Percentiles rank a stretch among this genome's conserved stretches.
Conservation (phyloP, 2,888 invertebrate species). For the Epirrhoe tristata region DNA sequence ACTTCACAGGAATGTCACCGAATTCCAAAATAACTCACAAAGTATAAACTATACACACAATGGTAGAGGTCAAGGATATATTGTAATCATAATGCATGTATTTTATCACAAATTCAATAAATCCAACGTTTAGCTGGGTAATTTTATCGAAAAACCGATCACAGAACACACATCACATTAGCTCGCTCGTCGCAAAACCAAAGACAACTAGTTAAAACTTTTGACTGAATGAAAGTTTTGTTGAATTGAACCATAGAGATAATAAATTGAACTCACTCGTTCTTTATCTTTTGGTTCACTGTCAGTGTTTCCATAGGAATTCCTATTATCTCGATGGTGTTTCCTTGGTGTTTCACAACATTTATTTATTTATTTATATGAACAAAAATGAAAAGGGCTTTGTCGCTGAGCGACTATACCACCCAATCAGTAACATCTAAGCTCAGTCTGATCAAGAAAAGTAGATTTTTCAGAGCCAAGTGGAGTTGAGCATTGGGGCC, state of each 20-base stretch:
- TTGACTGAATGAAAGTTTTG: not conserved
- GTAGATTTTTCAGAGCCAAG: too few species aligned
- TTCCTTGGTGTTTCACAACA: too few species aligned
- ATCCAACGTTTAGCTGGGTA: conserved; percentile 58
- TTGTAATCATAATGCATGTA: conserved; percentile 82
- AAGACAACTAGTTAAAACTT: conserved; percentile 7
- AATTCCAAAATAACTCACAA: conserved; percentile 83
- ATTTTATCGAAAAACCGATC: conserved; percentile 66
- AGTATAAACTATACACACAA: conserved; percentile 72
- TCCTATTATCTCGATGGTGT: too few species aligned
- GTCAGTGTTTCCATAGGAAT: not conserved
- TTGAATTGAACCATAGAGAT: not conserved
- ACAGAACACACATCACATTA: conserved; percentile 71
- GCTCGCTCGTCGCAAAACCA: conserved; percentile 59
- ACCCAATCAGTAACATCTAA: too few species aligned
- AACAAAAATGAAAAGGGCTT: too few species aligned
- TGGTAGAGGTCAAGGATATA: conserved; percentile 73
- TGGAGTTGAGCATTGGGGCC: too few species aligned
- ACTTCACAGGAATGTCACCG: conserved; percentile 85
- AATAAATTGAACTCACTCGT: not conserved
- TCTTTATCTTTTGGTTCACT: not conserved
- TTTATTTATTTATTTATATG: too few species aligned
- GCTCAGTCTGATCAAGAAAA: too few species aligned
- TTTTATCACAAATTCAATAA: conserved; percentile 63
- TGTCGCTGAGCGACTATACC: too few species aligned